Base-by-base conservation (phyloP, 2,888 invertebrate species). In the Azorinus chamasolen region DNA sequence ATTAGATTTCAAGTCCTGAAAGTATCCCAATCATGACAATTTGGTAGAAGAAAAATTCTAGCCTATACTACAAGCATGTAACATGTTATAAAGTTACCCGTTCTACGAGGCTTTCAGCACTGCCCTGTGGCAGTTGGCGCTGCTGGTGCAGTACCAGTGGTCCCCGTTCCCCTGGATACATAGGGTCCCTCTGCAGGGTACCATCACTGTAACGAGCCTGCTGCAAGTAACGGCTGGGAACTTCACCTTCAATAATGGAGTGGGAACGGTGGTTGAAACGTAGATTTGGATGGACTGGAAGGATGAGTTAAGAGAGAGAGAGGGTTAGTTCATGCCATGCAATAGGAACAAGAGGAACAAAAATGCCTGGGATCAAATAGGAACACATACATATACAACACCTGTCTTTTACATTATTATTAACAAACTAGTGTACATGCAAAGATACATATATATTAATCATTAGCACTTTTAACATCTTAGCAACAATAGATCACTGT, bases 41-140 rank as follows among this genome's bases (percentile, higher is more conserved):
- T n/a, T n/a, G n/a, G n/a, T n/a, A n/a, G n/a, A n/a, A n/a, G n/a
- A n/a, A n/a, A n/a, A n/a, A n/a, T n/a, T n/a, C n/a, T n/a, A n/a
- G n/a, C n/a, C n/a, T n/a, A n/a, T n/a, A n/a, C n/a, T n/a, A n/a
- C n/a, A n/a, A n/a, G n/a, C n/a, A n/a, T n/a, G n/a, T n/a, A n/a
- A n/a, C n/a, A n/a, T n/a, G n/a, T n/a, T n/a, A n/a, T n/a, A n/a
- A n/a, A n/a, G 10, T 43, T 20, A 97, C 97, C 94, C 97, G 96
- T 87, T 97, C 97, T 85, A 99, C 98, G 83, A 99, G 95, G 94
- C 97, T 98, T 93, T 98, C 98, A 48, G 98, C 98, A 86, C 98
- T 97, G 80, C 98, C 97, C 32, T 45, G 59, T 5, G 27, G 10
- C 24, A 18, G 81, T 18, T 78, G 69, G 5, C 83, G 71, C 53